These are phyloP conservation scores for Idaea dimidiata DNA, from an alignment of 2,888 invertebrate genomes.

Conservation along the genomic window DNA sequence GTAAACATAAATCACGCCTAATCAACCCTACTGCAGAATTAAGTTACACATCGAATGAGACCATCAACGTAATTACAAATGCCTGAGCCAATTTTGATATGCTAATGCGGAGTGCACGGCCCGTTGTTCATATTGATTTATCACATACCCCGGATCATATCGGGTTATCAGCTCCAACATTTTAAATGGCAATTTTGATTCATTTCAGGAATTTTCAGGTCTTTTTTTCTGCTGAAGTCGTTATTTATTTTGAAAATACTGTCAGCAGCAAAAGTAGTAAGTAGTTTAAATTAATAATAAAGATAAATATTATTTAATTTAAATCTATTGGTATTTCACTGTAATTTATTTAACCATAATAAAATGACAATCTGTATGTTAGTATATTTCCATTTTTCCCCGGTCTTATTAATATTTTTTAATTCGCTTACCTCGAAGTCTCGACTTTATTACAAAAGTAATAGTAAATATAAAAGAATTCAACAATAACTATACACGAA, in stretches of 20 bases:
- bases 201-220: neutral
- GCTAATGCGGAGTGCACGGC: constrained; percentile 15
- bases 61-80: constrained; percentile 1
- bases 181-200: constrained; percentile 1
- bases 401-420: too few species aligned
- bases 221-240: neutral
- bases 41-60: neutral
- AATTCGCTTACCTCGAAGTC: too few species aligned
- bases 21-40: neutral
- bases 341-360: too few species aligned
- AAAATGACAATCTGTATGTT: too few species aligned
- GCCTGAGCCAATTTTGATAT: constrained; percentile 10
- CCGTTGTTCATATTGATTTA: constrained; percentile 13
- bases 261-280: neutral
- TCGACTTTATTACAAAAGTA: too few species aligned
- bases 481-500: too few species aligned
- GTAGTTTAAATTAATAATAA: neutral
- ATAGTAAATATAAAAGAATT: too few species aligned
- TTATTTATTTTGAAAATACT: neutral
- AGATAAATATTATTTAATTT: neutral
- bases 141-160: constrained; percentile 2
- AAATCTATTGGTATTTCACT: too few species aligned
- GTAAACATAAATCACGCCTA: neutral
- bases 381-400: too few species aligned
- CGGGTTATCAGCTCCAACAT: neutral